A percentile compares a stretch with the other conserved stretches of the same genome.
Conservation (phyloP, 2,797 vertebrate species). For the Agapornis canus region DNA sequence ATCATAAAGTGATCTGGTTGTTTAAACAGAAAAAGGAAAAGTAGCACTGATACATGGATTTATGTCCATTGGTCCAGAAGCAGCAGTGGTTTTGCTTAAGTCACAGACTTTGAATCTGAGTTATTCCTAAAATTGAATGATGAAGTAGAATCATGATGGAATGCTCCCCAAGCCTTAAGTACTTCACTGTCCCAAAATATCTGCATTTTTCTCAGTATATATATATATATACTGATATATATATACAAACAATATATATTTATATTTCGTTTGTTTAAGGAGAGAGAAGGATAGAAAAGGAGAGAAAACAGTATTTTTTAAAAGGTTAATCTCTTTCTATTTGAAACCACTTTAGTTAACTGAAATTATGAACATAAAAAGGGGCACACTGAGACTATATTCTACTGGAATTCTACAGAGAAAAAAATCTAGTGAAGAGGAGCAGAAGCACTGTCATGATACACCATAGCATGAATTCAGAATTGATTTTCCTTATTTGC, state of each 20-base stretch:
- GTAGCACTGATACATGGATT: not conserved
- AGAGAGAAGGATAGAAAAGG: not conserved
- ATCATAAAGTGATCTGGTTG: slow-evolving; percentile 6
- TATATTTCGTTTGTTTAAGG: not conserved
- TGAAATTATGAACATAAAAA: not conserved
- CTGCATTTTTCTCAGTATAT: not conserved
- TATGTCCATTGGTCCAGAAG: not conserved
- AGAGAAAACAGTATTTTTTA: not conserved
- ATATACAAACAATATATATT: too few species aligned
- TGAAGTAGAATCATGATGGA: not conserved
- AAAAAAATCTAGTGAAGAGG: not conserved
- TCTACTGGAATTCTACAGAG: not conserved
- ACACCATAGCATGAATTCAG: slow-evolving; percentile 16
- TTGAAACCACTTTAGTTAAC: not conserved
- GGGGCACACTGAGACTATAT: not conserved
- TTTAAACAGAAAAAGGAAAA: not conserved
- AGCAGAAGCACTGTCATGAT: not conserved
- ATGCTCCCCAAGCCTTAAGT: not conserved
- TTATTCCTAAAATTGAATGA: slow-evolving; percentile 1
- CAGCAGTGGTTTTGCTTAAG: not conserved
- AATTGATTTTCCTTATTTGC: slow-evolving; percentile 53
- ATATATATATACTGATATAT: too few species aligned
- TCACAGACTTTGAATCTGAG: not conserved
- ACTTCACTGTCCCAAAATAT: not conserved
- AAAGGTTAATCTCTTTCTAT: not conserved